Evolutionary conservation across 2,113 vertebrate genomes (phyloP).

Genomic region (Murina feae): DNA sequence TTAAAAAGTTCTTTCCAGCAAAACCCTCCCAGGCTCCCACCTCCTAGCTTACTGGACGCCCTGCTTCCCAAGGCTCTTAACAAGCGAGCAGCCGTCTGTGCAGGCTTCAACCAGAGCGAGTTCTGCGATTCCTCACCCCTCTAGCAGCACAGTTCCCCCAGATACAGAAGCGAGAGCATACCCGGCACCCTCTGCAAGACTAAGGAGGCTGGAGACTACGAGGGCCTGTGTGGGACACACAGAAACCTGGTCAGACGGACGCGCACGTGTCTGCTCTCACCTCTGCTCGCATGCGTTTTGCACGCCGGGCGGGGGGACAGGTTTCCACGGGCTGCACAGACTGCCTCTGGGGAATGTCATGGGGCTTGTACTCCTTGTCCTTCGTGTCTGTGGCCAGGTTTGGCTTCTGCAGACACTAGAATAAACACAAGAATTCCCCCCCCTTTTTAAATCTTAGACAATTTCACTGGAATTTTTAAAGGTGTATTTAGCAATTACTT

Average conservation of each 20-base stretch:
- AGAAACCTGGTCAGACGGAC: rapidly evolving
- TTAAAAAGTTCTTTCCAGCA: background rate
- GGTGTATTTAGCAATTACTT: background rate
- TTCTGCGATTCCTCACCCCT: background rate
- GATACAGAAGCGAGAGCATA: background rate
- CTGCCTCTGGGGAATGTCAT: constrained; percentile 87
- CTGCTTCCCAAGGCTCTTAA: background rate
- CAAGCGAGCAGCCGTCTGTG: background rate
- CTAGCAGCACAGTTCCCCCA: background rate
- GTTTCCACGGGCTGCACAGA: constrained; percentile 79
- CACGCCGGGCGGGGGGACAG: constrained; percentile 86
- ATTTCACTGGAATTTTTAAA: background rate
- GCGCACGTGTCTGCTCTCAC: constrained; percentile 76
- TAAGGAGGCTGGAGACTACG: background rate
- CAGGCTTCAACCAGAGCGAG: background rate
- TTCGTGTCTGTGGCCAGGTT: constrained; percentile 80
- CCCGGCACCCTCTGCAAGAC: background rate
- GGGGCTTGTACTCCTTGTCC: constrained; percentile 91
- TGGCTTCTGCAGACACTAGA: constrained; percentile 89
- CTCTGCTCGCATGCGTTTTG: constrained; percentile 92
- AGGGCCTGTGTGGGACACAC: background rate
- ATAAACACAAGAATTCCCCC: constrained; percentile 54
- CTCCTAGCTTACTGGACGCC: background rate
- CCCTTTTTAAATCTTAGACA: background rate
- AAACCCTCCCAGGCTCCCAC: background rate